Evolutionary conservation across 2,888 invertebrate genomes (phyloP), one percentile per base, ranked within the genome.

Genomic region (Micoletzkya japonica): DNA sequence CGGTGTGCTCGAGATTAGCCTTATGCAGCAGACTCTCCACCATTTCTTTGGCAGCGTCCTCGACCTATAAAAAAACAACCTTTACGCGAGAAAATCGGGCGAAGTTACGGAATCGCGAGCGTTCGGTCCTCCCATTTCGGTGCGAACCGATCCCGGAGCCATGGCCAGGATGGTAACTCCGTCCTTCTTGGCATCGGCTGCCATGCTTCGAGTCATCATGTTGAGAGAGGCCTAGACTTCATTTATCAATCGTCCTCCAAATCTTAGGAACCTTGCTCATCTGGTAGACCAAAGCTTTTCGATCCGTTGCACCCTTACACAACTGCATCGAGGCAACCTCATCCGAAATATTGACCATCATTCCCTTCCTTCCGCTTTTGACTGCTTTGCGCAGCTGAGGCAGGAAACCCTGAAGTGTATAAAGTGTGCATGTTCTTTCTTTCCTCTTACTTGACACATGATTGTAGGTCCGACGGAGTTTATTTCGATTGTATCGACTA

Each of bases 341-440:
- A 52, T 64, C 64, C 1, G 64, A 52, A 39, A 64, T 52, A 34
- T 64, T 64, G 20, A 58, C 36, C 52, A 64, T 64, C 64, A 64
- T 64, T 44, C 49, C 17, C 2, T 64, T 64, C 7, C 7, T n/a
- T 34, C 64, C 64, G 4, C 37, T 52, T 26, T 49, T 50, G 10
- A 64, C 36, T 20, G 64, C 64, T 26, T 64, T 64, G 17, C 64
- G 34, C 50, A 64, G 30, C 34, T 64, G 64, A 14, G 64, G 64
- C 50, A 64, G 50, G 24, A 64, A 64, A 37, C 50, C 64, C 30
- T 54, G 26, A 10, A 54, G 26, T 20, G 54, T n/a, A 54, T 14
- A 17, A 17, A 54, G 7, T 14, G 24, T 24, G 7, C 7, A 54
- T n/a, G 7, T 54, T 17, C 7, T 24, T 10, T 20, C 7, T 26